Evolutionary conservation across 2,888 invertebrate genomes (phyloP), one percentile per base, ranked within the genome.

Genomic region (Ophioninae sp.): DNA sequence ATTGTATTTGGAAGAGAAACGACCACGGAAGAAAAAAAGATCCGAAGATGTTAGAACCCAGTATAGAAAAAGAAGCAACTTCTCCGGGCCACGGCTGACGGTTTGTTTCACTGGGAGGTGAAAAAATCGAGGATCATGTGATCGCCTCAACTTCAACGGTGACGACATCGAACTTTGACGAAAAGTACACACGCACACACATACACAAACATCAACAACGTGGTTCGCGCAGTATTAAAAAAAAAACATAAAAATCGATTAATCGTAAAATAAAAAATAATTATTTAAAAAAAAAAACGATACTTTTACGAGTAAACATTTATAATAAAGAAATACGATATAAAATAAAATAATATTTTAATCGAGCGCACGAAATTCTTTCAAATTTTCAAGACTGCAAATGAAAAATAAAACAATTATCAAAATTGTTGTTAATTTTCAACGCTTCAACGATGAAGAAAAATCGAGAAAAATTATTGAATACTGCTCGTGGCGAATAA

Each of bases 81-180:
- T 87, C 85, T 82, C 79, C 86, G 77, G 90, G 87, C 87, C 87
- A 89, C 87, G 90, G 89, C 87, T 90, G 88, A 90, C 79, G 82
- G 83, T 50, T 67, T 57, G 50, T 13, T 8, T 41, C 10, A 64
- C 77, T 70, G 17, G 72, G 57, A 56, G 76, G 50, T 78, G 69
- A 30, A 70, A 73, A 23, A 70, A 79, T 83, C 76, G 74, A 68
- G 65, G 73, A 85, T 82, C 81, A 86, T 86, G 85, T 86, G 86
- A 86, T 79, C 73, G 75, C 81, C 79, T 83, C 56, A 44, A 82
- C 23, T 30, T 41, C 57, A 61, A 68, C 77, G 64, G 64, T 44
- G 69, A 59, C 83, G 83, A 83, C 67, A 81, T 78, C 50, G 81
- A 86, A 85, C 81, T 79, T 23, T 39, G 70, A 82, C n/a, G n/a